Conservation (phyloP, 2,113 vertebrate species). For the Rhineura floridana region DNA sequence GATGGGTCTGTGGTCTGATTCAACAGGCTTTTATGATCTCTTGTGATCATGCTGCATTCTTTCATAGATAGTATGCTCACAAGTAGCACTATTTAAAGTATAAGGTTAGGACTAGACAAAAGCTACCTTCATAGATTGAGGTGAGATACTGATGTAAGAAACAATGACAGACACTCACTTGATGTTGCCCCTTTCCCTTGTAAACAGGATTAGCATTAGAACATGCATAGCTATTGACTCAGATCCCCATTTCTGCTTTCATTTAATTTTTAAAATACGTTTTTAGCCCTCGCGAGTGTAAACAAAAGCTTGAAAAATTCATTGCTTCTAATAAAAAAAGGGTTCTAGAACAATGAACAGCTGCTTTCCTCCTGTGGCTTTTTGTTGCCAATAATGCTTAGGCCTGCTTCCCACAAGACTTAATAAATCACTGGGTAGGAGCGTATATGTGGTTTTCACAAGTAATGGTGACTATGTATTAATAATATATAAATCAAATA, state of each 20-base stretch:
- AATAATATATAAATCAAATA: too few relatives aligned
- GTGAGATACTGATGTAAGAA: background rate
- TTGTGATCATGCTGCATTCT: background rate
- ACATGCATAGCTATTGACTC: background rate
- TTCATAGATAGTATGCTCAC: background rate
- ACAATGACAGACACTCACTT: background rate
- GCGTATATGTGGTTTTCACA: background rate
- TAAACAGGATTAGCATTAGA: background rate
- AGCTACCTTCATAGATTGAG: too few relatives aligned
- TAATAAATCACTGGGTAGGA: too few relatives aligned
- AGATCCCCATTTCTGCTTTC: background rate
- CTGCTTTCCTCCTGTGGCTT: background rate
- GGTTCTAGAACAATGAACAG: background rate
- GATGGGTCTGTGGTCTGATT: too few relatives aligned
- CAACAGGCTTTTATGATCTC: background rate
- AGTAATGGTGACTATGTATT: background rate
- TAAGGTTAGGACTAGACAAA: background rate
- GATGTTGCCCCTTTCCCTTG: background rate
- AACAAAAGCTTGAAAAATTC: background rate
- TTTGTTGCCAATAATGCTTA: background rate
- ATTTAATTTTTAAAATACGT: background rate
- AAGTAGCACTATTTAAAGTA: background rate
- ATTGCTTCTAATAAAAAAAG: background rate
- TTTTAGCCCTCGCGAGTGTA: background rate
- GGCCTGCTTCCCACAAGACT: too few relatives aligned